Conservation (phyloP, 2,888 invertebrate species). For the Tethea ocularis region DNA sequence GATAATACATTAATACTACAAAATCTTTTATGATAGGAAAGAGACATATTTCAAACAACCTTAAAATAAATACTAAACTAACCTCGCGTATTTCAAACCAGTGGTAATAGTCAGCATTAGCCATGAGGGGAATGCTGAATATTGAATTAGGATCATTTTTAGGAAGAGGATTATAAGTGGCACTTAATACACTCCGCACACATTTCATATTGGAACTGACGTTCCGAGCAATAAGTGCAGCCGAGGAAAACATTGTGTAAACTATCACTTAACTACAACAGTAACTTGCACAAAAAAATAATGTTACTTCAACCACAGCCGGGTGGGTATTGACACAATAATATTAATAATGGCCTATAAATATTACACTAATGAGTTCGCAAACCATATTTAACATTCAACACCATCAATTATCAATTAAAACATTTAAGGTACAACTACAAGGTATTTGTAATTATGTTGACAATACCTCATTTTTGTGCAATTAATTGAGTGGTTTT, state of each 20-base stretch:
- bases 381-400: background rate
- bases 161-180: background rate
- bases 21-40: too few relatives aligned
- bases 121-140: background rate
- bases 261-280: background rate
- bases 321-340: background rate
- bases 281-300: background rate
- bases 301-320: background rate
- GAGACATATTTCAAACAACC: too few relatives aligned
- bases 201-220: background rate
- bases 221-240: background rate
- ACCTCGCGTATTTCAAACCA: background rate
- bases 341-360: constrained; percentile 4
- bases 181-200: background rate
- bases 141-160: constrained; percentile 3
- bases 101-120: background rate
- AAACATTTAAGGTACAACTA: background rate
- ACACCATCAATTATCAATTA: background rate
- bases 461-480: background rate
- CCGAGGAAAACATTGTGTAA: background rate
- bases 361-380: constrained; percentile 2
- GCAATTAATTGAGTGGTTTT: background rate
- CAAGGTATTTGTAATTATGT: background rate
- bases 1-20: too few relatives aligned
- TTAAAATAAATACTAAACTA: background rate